A percentile compares a stretch with the other conserved stretches of the same genome.
phyloP scores from a whole-genome alignment of 1,140 invertebrate species.

The Bilobella aurantiaca region DNA sequence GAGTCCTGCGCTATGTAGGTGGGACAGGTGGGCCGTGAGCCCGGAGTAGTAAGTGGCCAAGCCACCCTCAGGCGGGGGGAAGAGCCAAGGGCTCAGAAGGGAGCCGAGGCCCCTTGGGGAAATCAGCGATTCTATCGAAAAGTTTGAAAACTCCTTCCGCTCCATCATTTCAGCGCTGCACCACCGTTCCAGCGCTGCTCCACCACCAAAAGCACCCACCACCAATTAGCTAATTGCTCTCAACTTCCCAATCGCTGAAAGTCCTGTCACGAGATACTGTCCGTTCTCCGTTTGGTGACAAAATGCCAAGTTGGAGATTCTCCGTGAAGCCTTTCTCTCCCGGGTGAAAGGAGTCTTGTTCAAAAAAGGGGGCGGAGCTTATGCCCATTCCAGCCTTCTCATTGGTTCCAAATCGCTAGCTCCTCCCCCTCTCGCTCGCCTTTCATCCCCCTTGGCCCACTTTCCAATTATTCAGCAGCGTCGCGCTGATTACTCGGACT shows the following conservation, averaged over 20 bases:
- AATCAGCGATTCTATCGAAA: conserved; percentile 33
- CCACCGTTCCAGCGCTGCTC: not conserved
- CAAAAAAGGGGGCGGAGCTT: not conserved
- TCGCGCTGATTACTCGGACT: too few relatives aligned
- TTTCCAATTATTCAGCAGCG: too few relatives aligned
- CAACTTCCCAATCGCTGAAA: not conserved
- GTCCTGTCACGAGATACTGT: not conserved
- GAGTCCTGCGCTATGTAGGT: not conserved
- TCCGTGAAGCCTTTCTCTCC: not conserved
- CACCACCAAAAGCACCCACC: too few relatives aligned
- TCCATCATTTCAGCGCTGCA: conserved; percentile 22
- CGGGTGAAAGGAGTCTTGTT: not conserved
- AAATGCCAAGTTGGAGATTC: not conserved
- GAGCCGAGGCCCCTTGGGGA: conserved; percentile 26
- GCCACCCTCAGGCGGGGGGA: conserved; percentile 19
- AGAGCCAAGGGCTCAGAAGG: conserved; percentile 19
- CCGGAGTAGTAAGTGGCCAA: conserved; percentile 9
- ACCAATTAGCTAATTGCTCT: too few relatives aligned
- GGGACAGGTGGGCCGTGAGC: not conserved
- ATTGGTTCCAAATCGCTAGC: not conserved
- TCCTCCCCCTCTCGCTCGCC: not conserved
- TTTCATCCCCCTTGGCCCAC: too few relatives aligned
- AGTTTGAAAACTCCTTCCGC: conserved; percentile 31
- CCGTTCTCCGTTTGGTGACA: not conserved
- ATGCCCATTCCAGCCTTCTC: not conserved